Percentiles rank a stretch among this genome's conserved stretches.
phyloP scores from a whole-genome alignment of 2,888 invertebrate genomes.

The Rhagophthalmus giganteus region DNA sequence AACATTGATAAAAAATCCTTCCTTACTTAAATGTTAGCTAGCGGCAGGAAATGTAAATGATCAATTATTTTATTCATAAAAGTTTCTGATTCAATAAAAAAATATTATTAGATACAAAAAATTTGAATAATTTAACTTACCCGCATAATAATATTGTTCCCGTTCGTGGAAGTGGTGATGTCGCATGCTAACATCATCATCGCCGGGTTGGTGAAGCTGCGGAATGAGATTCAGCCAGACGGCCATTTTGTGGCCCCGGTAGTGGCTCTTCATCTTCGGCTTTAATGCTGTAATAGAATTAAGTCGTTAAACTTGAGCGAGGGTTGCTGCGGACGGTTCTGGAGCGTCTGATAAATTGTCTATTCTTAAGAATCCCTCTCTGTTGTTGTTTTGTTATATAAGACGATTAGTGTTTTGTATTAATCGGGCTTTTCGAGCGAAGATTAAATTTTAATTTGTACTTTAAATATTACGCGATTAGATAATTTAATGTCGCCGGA shows the following conservation, averaged over 20 bases:
- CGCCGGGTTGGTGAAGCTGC: slow-evolving; percentile 79
- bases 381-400: slow-evolving; percentile 40
- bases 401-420: slow-evolving; percentile 40
- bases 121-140: too few relatives aligned
- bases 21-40: too few relatives aligned
- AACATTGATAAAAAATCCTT: too few relatives aligned
- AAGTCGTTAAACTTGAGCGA: slow-evolving; percentile 35
- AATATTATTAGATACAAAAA: too few relatives aligned
- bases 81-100: too few relatives aligned
- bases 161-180: slow-evolving; percentile 78
- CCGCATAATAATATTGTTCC: slow-evolving; percentile 75
- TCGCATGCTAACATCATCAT: slow-evolving; percentile 68
- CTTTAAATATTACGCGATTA: slow-evolving; percentile 7
- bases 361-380: slow-evolving; percentile 37
- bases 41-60: too few relatives aligned
- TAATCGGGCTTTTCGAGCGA: slow-evolving; percentile 28
- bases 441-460: slow-evolving; percentile 11
- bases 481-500: too few relatives aligned
- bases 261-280: slow-evolving; percentile 78
- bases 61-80: too few relatives aligned
- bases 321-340: slow-evolving; percentile 28
- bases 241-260: slow-evolving; percentile 87
- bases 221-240: slow-evolving; percentile 87
- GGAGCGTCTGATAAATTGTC: slow-evolving; percentile 25
- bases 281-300: slow-evolving; percentile 62